A percentile compares a stretch with the other conserved stretches of the same genome.
Evolutionary conservation across 1,140 invertebrate species (phyloP).

Genomic region (Holotrichia oblita): DNA sequence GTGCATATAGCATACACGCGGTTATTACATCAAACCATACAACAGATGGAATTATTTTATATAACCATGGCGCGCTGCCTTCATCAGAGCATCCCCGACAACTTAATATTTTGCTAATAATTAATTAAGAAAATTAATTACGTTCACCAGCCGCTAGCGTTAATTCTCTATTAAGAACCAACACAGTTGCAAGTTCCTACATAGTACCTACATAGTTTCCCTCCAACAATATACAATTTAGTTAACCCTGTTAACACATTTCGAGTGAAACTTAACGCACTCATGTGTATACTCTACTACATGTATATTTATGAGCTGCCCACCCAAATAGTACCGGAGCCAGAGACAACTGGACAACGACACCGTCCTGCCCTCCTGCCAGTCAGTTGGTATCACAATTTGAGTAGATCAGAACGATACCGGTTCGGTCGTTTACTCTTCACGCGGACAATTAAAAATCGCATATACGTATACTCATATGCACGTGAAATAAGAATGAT

Average conservation of each 20-base stretch:
- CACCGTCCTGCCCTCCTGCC: not conserved
- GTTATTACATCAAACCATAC: no score
- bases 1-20: no score
- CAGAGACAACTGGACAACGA: not conserved
- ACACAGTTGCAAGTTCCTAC: no score
- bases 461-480: not conserved
- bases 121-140: no score
- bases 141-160: no score
- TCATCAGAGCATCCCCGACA: no score
- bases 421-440: slow-evolving; percentile 20
- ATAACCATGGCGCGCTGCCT: no score
- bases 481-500: not conserved
- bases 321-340: slow-evolving; percentile 2
- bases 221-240: not conserved
- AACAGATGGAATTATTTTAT: no score
- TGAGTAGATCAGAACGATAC: not conserved
- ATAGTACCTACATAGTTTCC: not conserved
- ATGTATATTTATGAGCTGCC: slow-evolving; percentile 31
- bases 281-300: not conserved
- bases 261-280: not conserved
- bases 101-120: no score
- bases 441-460: not conserved
- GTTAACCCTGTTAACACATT: not conserved
- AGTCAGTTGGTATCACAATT: slow-evolving; percentile 2
- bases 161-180: no score